Base-by-base conservation (phyloP, 2,113 vertebrate genomes). In the Arizona elegans region DNA sequence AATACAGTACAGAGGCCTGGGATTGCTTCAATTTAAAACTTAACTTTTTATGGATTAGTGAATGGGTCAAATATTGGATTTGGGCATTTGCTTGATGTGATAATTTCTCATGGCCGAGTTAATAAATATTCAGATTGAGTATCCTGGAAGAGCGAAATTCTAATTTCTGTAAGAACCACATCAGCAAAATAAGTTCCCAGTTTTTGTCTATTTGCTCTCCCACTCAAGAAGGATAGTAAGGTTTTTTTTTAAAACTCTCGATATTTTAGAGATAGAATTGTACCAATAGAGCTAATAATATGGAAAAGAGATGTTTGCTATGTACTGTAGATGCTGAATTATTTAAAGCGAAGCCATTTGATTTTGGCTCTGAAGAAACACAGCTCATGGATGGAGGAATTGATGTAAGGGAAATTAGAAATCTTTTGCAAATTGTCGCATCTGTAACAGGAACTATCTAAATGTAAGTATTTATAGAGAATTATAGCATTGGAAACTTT, bases 371-470 rank as follows among this genome's bases (percentile, higher is more conserved):
- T 81, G 17, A 81, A 81, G 75, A 38, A 81, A 81, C 3, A 7
- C 29, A 88, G 70, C 26, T 93, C 9, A 10, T 52, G 29, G 38
- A 7, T 58, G 58, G 54, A 91, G 43, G 38, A 11, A 11, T 85
- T 89, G 12, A 56, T 38, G 24, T 17, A 13, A 88, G 75, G 95
- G 86, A 87, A 90, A 55, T 58, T 50, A 29, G 2, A 56, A 94
- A 91, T 17, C 23, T 95, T 59, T 93, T 93, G 59, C 91, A 56
- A 10, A 91, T 89, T 24, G 1, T 75, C 52, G 56, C 90, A 1
- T 0, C 21, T n/a, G 75, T 93, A 91, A 50, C 91, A 94, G 91
- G n/a, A 54, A 6, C n/a, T 52, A 24, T 59, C 23, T 81, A 58
- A 5, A 8, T 59, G 10, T 94, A 65, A 94, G 29, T 86, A 85